Evolutionary conservation across 1,140 invertebrate genomes (phyloP), one percentile per base, ranked within the genome.

Genomic region (honey bee (Apis mellifera)): DNA sequence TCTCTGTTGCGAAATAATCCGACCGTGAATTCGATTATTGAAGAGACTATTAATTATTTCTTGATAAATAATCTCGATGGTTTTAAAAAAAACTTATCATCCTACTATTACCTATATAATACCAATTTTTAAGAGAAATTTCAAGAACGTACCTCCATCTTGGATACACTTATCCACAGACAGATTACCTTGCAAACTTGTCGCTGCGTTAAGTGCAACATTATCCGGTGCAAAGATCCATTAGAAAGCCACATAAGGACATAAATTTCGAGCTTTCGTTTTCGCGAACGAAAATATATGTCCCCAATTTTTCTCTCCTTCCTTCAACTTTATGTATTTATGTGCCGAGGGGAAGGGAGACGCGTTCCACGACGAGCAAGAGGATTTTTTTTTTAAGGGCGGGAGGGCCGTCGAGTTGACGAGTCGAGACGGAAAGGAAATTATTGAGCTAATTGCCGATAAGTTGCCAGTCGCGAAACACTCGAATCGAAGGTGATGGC

Each of bases 361-460:
- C 26, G 50, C 68, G 68, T 52, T 50, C 19, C 48, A 50, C 19
- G 54, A 65, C 68, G 59, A 66, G 64, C n/a, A 62, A 60, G 57
- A 78, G 66, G 72, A 79, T 86, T 89, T 86, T 88, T n/a, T 86
- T 89, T 86, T 88, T 79, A 83, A 81, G 81, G 86, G 69, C 68
- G 32, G 21, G 59, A 80, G 80, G 55, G 15, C 23, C 73, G 74
- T 77, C 77, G 80, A 86, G 73, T 52, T 86, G 91, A 92, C 86
- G 72, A 82, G 90, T 87, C 11, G 90, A 89, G 85, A 76, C 84
- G 87, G 72, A 66, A n/a, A 86, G 79, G 77, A 91, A 92, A 93
- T 93, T 92, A 92, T 93, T 93, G 92, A 90, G 92, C 92, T 92
- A 93, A 92, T 93, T 89, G 91, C 88, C 84, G 87, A 90, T 92